Evolutionary conservation across 2,797 vertebrate genomes (phyloP).

Genomic region (Avahi laniger): DNA sequence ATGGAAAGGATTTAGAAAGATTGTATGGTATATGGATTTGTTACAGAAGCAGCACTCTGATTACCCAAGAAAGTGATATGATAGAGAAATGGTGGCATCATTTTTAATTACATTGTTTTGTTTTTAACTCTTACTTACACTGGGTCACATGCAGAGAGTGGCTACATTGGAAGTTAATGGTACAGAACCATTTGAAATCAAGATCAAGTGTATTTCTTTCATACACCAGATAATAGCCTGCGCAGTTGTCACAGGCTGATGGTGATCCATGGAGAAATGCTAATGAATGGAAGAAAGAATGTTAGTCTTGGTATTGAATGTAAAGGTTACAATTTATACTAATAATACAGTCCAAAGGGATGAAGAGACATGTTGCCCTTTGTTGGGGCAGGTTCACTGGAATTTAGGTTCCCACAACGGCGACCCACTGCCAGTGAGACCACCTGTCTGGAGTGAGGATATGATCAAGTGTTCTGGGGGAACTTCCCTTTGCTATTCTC

Average conservation of each 20-base stretch:
- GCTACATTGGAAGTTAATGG: not conserved
- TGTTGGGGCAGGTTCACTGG: not conserved
- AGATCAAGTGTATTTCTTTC: conserved; percentile 22
- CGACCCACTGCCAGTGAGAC: not conserved
- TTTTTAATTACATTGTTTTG: not conserved
- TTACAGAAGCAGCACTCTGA: not conserved
- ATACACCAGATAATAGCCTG: not conserved
- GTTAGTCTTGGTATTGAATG: not conserved
- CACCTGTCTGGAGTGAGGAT: not conserved
- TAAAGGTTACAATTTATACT: not conserved
- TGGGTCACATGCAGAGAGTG: not conserved
- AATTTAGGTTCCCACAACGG: not conserved
- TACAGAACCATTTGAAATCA: conserved; percentile 13
- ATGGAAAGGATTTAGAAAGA: not conserved
- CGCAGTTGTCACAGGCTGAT: not conserved
- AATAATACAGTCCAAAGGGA: not conserved
- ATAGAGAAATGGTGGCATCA: not conserved
- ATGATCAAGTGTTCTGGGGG: not conserved
- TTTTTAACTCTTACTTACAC: not conserved
- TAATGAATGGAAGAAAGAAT: not conserved
- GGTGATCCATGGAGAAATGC: not conserved
- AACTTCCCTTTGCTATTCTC: not conserved
- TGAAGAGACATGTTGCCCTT: not conserved
- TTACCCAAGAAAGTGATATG: not conserved
- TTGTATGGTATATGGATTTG: not conserved